Base-by-base conservation (phyloP, 2,888 invertebrate species). In the Notocelia uddmanniana region DNA sequence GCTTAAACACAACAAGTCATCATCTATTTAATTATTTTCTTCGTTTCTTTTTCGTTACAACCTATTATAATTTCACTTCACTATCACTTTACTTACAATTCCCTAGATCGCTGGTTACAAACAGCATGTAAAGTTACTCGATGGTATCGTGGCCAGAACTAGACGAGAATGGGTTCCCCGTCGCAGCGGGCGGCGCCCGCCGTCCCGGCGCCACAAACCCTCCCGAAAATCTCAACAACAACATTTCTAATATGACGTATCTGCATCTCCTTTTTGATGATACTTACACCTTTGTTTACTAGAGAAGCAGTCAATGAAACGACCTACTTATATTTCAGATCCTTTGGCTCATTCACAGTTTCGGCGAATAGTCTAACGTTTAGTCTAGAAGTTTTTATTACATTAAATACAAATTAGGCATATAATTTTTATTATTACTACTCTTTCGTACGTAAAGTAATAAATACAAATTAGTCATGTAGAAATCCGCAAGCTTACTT, bases 121-220 rank as follows among this genome's bases (percentile, higher is more conserved):
- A 62, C 55, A 58, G 57, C 52, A n/a, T 58, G 41, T 37, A 48
- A n/a, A 26, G 50, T 50, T 15, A 19, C 1, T 23, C 11, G 48
- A n/a, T n/a, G 37, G 15, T n/a, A 18, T 9, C 34, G 34, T 52
- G 15, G 15, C 11, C 52, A 11, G 34, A n/a, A 64, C 52, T 37
- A 54, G 52, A 54, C 37, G 19, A 34, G 8, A 34, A 34, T 11
- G 26, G 52, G 9, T n/a, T 19, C 34, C 57, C 50, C 58, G 48
- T 11, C 67, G 57, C 63, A 18, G 58, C 66, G 48, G 41, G 55
- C 67, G 77, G 72, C 76, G 76, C 80, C 78, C 81, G 81, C 75
- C 81, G 45, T 66, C 18, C 64, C 57, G 79, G 80, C 79, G 79
- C 78, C 80, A 54, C 58, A 41, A 62, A 69, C 75, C 74, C 76